A percentile compares a stretch with the other conserved stretches of the same genome.
Conservation (phyloP, 2,888 invertebrate genomes). For the Acrocyrtus sp. region DNA sequence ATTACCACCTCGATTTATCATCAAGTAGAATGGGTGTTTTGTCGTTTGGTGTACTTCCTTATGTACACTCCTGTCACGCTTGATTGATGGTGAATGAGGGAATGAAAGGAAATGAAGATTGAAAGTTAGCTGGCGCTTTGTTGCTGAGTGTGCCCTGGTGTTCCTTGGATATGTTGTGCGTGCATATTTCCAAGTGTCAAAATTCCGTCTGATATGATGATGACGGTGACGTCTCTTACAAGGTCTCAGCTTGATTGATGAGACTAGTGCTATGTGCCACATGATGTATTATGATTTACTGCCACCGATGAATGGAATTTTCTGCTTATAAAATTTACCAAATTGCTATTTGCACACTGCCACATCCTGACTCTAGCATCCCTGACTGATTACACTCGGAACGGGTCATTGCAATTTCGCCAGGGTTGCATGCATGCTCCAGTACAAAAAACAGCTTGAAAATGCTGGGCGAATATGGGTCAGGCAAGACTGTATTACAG, state of each 20-base stretch:
- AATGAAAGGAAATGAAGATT: slow-evolving; percentile 47
- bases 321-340: too few relatives aligned
- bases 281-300: slow-evolving; percentile 36
- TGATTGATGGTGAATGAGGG: slow-evolving; percentile 28
- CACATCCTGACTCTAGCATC: too few relatives aligned
- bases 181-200: slow-evolving; percentile 33
- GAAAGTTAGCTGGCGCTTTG: slow-evolving; percentile 16
- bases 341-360: too few relatives aligned
- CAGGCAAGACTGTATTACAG: too few relatives aligned
- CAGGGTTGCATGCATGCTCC: too few relatives aligned
- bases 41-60: slow-evolving; percentile 20
- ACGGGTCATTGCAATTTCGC: too few relatives aligned
- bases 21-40: slow-evolving; percentile 18
- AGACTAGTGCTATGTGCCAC: not conserved
- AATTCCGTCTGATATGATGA: slow-evolving; percentile 38
- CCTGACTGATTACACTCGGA: too few relatives aligned
- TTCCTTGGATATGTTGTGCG: not conserved
- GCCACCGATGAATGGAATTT: slow-evolving; percentile 13
- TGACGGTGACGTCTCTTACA: too few relatives aligned
- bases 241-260: slow-evolving; percentile 41
- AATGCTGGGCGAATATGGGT: too few relatives aligned
- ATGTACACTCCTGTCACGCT: slow-evolving; percentile 4
- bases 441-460: too few relatives aligned
- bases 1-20: slow-evolving; percentile 20
- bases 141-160: not conserved